Evolutionary conservation across 2,113 vertebrate genomes (phyloP).

Genomic region (Harpagus bidentatus): DNA sequence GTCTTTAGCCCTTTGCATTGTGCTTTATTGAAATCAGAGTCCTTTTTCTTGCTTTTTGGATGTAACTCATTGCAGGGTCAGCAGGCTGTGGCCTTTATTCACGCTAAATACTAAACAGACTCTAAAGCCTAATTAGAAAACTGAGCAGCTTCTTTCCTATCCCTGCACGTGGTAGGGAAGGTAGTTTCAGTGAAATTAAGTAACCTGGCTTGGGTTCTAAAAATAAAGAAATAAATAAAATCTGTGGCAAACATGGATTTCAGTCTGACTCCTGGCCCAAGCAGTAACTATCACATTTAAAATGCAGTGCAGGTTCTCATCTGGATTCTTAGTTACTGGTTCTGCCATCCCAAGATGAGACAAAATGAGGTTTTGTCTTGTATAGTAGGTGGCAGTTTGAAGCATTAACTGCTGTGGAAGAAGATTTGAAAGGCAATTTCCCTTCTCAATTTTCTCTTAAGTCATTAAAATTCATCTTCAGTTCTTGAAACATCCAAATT

Average conservation of each 20-base stretch:
- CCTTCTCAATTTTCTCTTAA: constrained; percentile 54
- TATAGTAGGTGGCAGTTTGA: constrained; percentile 44
- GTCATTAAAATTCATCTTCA: constrained; percentile 60
- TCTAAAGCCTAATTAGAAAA: background rate
- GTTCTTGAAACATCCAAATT: constrained; percentile 32
- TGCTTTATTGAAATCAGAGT: background rate
- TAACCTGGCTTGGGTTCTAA: background rate
- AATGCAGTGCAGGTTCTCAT: background rate
- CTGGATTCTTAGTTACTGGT: background rate
- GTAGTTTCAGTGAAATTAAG: background rate
- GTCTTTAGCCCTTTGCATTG: background rate
- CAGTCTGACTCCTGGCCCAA: background rate
- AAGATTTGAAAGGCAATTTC: constrained; percentile 59
- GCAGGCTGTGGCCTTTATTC: background rate
- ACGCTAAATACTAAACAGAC: background rate
- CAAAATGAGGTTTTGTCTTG: constrained; percentile 16
- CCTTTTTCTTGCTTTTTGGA: background rate
- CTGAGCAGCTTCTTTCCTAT: background rate
- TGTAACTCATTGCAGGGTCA: background rate
- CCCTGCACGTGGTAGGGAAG: background rate
- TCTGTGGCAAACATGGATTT: background rate
- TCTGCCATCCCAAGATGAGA: constrained; percentile 36
- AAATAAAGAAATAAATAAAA: background rate
- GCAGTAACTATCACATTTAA: background rate
- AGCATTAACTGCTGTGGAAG: constrained; percentile 46